Conservation (phyloP, 2,797 vertebrate genomes). For the Hylomyscus alleni region DNA sequence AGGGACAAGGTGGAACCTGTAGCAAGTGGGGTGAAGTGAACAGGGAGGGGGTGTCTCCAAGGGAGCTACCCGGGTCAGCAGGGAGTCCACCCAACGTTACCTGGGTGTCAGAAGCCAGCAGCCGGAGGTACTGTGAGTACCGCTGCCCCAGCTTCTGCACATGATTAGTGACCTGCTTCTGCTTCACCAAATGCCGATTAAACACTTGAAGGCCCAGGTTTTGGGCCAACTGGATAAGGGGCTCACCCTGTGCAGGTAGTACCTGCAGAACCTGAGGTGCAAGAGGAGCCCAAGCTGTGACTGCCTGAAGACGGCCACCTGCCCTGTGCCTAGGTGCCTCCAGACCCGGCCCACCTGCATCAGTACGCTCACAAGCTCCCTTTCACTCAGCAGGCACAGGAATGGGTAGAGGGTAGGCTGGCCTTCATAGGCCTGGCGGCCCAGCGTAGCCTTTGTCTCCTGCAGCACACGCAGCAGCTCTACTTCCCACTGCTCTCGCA, state of each 20-base stretch:
- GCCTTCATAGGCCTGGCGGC: conserved; percentile 67
- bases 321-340: conserved; percentile 85
- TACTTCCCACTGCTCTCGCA: conserved; percentile 90
- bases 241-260: conserved; percentile 93
- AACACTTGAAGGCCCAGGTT: conserved; percentile 92
- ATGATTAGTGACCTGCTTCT: conserved; percentile 86
- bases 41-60: not conserved
- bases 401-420: conserved; percentile 91
- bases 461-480: conserved; percentile 89
- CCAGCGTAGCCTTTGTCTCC: conserved; percentile 89
- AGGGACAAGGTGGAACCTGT: too few species aligned
- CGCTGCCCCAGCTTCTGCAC: conserved; percentile 84
- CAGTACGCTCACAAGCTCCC: not conserved
- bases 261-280: conserved; percentile 89
- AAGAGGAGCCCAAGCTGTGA: not conserved
- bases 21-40: too few species aligned
- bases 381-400: conserved; percentile 93
- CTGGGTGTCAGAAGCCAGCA: conserved; percentile 93
- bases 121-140: conserved; percentile 90
- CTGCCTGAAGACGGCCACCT: not conserved
- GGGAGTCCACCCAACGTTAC: conserved; percentile 83
- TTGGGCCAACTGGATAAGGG: conserved; percentile 90
- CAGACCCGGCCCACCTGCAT: conserved; percentile 88
- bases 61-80: not conserved
- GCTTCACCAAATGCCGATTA: conserved; percentile 89